Base-by-base conservation (phyloP, 2,113 vertebrate genomes). In the Trochalopteron elliotii region DNA sequence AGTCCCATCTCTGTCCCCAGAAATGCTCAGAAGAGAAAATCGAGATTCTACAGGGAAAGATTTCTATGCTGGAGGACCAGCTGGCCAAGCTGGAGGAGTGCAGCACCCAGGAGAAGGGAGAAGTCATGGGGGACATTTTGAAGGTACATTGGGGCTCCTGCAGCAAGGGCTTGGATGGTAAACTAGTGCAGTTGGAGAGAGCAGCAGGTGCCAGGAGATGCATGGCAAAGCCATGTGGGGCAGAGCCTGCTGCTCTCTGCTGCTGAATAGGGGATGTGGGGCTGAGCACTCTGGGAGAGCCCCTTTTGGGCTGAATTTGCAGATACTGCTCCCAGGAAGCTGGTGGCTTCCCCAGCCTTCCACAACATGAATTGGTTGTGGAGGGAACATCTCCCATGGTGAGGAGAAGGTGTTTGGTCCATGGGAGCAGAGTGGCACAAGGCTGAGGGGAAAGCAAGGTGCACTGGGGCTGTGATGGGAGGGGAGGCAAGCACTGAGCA, bases 21-120 rank as follows among this genome's bases (percentile, higher is more conserved):
- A 99, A 99, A 96, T 97, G 97, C 68, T 96, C 98, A 19, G 96
- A 97, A 75, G 99, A 99, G 97, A 98, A 98, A 95, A 97, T 98
- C 3, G 98, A 99, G 97, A 99, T 99, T 65, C 98, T 99, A 4
- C 98, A 98, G 75, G 98, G 99, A 55, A 99, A 99, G 94, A 97
- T 99, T 57, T 57, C 56, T 25, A 96, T 98, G 95, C 95, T 99
- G 84, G 98, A 99, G 79, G 99, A 99, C 11, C 98, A 98, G 65
- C 76, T 99, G 71, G 91, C 94, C 28, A 98, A 79, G 60, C 95
- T 98, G 33, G 88, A 40, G 10, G 96, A 98, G 4, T 72, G 92
- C 71, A 96, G 96, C 16, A 11, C 72, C 47, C 96, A 97, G 59
- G 98, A 98, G 86, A 98, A 97, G 56, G 99, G 99, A 28, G 99